Evolutionary conservation across 2,113 vertebrate genomes (phyloP).

Genomic region (Etia nguti): DNA sequence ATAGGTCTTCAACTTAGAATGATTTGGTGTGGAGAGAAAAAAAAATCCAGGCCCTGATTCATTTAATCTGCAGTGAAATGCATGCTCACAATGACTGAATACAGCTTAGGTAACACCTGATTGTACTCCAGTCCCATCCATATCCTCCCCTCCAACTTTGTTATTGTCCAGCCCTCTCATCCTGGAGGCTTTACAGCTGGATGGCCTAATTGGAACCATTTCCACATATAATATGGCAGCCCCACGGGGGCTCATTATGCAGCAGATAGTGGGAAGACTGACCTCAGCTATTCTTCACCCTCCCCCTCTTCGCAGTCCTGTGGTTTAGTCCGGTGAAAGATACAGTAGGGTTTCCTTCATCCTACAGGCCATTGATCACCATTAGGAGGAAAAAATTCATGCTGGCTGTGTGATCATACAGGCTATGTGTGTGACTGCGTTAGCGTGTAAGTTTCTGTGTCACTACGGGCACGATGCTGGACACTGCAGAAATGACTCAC

Average conservation of each 20-base stretch:
- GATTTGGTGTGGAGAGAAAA: neutral
- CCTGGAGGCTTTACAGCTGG: slow-evolving; percentile 40
- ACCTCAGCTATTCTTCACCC: slow-evolving; percentile 12
- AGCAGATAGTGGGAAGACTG: neutral
- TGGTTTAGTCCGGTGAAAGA: slow-evolving; percentile 26
- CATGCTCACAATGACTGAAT: slow-evolving; percentile 10
- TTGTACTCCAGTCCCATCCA: slow-evolving; percentile 24
- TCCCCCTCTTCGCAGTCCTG: neutral
- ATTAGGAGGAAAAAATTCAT: slow-evolving; percentile 3
- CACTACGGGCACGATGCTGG: neutral
- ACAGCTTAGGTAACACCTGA: slow-evolving; percentile 23
- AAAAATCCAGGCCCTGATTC: neutral
- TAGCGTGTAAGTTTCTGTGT: neutral
- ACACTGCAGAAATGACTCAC: slow-evolving; percentile 4
- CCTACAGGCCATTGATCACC: slow-evolving; percentile 42
- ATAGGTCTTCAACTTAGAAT: neutral
- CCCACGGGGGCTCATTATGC: slow-evolving; percentile 64
- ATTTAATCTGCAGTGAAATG: slow-evolving; percentile 21
- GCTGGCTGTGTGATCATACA: neutral
- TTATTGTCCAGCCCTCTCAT: slow-evolving; percentile 15
- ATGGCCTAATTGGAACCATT: slow-evolving; percentile 68
- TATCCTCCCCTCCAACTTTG: slow-evolving; percentile 28
- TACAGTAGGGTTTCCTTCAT: slow-evolving; percentile 22
- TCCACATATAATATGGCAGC: slow-evolving; percentile 53
- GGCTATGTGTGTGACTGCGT: neutral